Percentiles rank a stretch among this genome's conserved stretches.
These are phyloP conservation scores for Aphaenogaster ashmeadi DNA, from an alignment of 1,140 invertebrate genomes.

Conservation along the genomic window DNA sequence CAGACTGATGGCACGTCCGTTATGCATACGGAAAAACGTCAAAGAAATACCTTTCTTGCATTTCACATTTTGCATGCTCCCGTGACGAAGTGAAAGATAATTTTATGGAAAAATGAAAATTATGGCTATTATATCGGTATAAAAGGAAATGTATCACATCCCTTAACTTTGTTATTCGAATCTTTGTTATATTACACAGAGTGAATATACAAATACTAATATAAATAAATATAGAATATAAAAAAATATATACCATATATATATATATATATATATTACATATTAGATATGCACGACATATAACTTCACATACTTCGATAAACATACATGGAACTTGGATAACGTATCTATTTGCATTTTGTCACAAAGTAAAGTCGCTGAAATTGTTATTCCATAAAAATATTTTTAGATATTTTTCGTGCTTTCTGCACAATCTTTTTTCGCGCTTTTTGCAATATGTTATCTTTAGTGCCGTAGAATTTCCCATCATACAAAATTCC, in stretches of 20 bases:
- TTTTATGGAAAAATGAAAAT: slow-evolving; percentile 20
- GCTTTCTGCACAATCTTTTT: not conserved
- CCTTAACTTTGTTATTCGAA: not conserved
- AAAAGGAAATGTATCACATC: not conserved
- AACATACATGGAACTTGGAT: not conserved
- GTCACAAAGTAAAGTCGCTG: not conserved
- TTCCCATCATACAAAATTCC: not conserved
- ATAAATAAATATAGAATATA: not conserved
- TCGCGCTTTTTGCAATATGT: not conserved
- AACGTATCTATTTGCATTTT: slow-evolving; percentile 28
- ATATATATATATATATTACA: not conserved
- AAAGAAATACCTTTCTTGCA: not conserved
- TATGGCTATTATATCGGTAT: too few species aligned
- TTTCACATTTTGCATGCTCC: slow-evolving; percentile 14
- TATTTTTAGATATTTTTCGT: not conserved
- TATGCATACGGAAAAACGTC: slow-evolving; percentile 39
- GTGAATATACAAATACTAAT: not conserved
- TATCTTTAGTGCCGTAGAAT: slow-evolving; percentile 11
- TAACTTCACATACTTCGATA: not conserved
- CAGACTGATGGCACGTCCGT: not conserved
- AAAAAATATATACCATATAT: not conserved
- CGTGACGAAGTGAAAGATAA: not conserved
- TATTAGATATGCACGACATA: not conserved
- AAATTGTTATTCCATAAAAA: slow-evolving; percentile 30
- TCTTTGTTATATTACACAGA: not conserved